phyloP scores from a whole-genome alignment of 2,113 vertebrate genomes.

The Perca fluviatilis region DNA sequence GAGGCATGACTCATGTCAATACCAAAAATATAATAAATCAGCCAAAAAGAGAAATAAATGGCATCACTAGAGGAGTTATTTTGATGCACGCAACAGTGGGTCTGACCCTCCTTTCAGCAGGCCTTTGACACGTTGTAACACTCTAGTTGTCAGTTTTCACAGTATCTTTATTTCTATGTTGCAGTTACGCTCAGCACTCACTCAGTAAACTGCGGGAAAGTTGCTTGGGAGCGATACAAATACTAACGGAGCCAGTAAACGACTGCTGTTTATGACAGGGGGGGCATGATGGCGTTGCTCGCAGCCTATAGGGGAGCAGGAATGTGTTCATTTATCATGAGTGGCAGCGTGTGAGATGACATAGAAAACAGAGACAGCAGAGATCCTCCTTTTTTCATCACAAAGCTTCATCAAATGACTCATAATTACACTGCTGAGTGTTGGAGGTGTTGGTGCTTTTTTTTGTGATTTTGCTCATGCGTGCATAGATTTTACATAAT shows the following conservation, averaged over 20 bases:
- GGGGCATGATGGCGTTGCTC: conserved; percentile 37
- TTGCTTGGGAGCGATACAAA: conserved; percentile 71
- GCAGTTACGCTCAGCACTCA: conserved; percentile 36
- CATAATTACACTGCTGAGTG: conserved; percentile 44
- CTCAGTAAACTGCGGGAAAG: conserved; percentile 64
- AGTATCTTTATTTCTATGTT: conserved; percentile 59
- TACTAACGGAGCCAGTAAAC: conserved; percentile 63
- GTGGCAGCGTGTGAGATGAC: conserved; percentile 64
- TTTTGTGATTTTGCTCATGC: background rate
- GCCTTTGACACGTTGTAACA: conserved; percentile 56
- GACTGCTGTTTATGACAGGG: conserved; percentile 70
- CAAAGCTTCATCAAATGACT: conserved; percentile 45
- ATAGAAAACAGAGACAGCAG: conserved; percentile 44
- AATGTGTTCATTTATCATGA: conserved; percentile 65
- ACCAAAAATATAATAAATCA: background rate
- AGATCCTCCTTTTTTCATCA: conserved; percentile 21
- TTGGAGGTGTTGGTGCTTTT: background rate
- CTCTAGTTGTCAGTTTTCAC: conserved; percentile 63
- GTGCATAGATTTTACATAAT: conserved; percentile 5
- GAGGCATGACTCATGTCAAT: background rate
- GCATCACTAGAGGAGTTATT: conserved; percentile 36
- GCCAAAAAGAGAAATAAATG: background rate
- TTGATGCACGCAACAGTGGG: conserved; percentile 25
- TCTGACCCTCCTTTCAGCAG: conserved; percentile 46
- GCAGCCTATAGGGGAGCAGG: conserved; percentile 63